Evolutionary conservation across 2,888 invertebrate species (phyloP).

Genomic region (Bimastos eiseni): DNA sequence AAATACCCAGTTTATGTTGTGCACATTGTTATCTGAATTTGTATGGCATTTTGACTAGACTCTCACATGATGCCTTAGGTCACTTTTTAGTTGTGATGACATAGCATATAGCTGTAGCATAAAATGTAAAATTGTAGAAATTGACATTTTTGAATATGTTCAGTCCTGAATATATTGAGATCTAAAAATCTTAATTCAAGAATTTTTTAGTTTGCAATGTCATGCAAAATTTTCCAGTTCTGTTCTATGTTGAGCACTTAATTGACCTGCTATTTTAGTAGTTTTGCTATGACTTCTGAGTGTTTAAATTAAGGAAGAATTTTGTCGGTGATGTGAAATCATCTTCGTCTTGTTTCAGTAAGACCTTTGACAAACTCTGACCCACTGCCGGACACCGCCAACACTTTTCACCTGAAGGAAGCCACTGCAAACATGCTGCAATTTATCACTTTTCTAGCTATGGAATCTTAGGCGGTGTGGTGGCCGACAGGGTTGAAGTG

Average conservation of each 20-base stretch:
- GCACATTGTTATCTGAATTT: too few relatives aligned
- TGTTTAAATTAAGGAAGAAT: neutral
- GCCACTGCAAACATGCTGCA: conserved; percentile 5
- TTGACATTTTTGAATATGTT: neutral
- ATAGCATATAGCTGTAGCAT: neutral
- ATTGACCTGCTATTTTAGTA: neutral
- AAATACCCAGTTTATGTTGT: too few relatives aligned
- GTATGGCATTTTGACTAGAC: too few relatives aligned
- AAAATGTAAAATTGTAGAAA: neutral
- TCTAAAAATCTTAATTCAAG: neutral
- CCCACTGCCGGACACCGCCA: neutral
- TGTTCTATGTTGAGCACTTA: neutral
- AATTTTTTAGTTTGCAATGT: neutral
- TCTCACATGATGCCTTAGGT: neutral
- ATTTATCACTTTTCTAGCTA: neutral
- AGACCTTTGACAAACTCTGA: conserved; percentile 13
- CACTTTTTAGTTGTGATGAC: neutral
- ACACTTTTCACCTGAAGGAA: neutral
- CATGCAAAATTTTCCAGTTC: neutral
- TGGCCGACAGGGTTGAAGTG: neutral
- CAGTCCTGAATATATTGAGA: neutral
- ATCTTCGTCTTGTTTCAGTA: conserved; percentile 13
- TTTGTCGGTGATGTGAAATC: neutral
- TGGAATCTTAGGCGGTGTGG: neutral
- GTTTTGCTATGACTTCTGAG: neutral